phyloP scores from a whole-genome alignment of 1,140 invertebrate genomes.

The Diorhabda carinulata region DNA sequence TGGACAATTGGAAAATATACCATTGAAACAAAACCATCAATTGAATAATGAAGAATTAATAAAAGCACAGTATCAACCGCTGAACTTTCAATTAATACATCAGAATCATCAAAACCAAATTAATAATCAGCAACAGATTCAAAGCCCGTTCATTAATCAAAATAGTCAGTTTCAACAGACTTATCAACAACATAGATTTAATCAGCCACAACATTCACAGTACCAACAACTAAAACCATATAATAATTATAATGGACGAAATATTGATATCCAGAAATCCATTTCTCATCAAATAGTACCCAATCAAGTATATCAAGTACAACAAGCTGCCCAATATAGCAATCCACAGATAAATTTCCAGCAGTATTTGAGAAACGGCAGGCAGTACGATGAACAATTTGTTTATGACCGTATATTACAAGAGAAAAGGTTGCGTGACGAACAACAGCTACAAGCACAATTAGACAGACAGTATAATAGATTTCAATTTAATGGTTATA shows the following conservation, averaged over 20 bases:
- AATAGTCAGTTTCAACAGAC: constrained; percentile 32
- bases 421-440: constrained; percentile 26
- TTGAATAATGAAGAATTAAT: not conserved
- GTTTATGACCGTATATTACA: constrained; percentile 32
- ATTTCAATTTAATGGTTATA: constrained; percentile 33
- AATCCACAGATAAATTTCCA: constrained; percentile 30
- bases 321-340: not conserved
- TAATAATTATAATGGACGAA: not conserved
- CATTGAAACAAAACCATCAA: no score
- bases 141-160: constrained; percentile 13
- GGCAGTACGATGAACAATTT: constrained; percentile 29
- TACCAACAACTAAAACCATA: constrained; percentile 25
- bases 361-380: constrained; percentile 32
- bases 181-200: constrained; percentile 18
- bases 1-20: no score
- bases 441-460: constrained; percentile 27
- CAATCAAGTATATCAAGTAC: not conserved
- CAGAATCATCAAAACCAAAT: constrained; percentile 23
- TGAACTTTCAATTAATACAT: constrained; percentile 1
- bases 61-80: constrained; percentile 26
- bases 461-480: constrained; percentile 35
- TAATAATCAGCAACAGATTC: constrained; percentile 21
- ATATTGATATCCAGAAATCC: not conserved
- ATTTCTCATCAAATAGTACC: not conserved
- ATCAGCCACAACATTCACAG: constrained; percentile 29